Evolutionary conservation across 2,888 invertebrate genomes (phyloP), one percentile per base, ranked within the genome.

Genomic region (Pollenia labialis): DNA sequence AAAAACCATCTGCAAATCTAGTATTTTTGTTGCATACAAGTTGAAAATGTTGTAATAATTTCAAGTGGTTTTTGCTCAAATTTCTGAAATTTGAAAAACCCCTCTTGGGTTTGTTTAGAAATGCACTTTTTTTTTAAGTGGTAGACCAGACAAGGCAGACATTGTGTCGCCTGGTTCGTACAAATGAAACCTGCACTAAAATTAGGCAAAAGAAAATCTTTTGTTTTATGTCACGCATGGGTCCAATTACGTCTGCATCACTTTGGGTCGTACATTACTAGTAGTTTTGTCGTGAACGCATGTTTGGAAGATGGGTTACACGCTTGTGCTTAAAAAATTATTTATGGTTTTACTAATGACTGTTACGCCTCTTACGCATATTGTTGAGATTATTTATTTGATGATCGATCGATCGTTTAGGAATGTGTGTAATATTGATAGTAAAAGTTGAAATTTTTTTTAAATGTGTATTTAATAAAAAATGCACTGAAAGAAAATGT

Each of bases 261-360:
- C 10, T 48, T 56, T 60, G 42, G 44, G 23, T 3, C 23, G 16
- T 52, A 52, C 32, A 40, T n/a, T 44, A 9, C 12, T 11, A 60
- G 4, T 10, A 60, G 44, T 42, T 54, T 50, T 46, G 12, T 75
- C 68, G 50, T 58, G 72, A 46, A 71, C 40, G 89, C 77, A 64
- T 77, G 60, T 72, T 74, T 8, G 1, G 52, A 32, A 52, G 64
- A 80, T 80, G 72, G 83, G 83, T 86, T 86, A 80, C 72, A 83
- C 83, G 81, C 87, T 84, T 77, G 69, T 50, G 74, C 87, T 77
- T 74, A 40, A 64, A 90, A 90, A 89, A 90, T 91, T 91, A 90
- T 91, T 91, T 90, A 91, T 91, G 91, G 90, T 91, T 90, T 90
- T 89, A 90, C 90, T 91, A 91, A 91, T 91, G 90, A 91, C 89